Base-by-base conservation (phyloP, 2,113 vertebrate genomes). In the Orcinus orca region DNA sequence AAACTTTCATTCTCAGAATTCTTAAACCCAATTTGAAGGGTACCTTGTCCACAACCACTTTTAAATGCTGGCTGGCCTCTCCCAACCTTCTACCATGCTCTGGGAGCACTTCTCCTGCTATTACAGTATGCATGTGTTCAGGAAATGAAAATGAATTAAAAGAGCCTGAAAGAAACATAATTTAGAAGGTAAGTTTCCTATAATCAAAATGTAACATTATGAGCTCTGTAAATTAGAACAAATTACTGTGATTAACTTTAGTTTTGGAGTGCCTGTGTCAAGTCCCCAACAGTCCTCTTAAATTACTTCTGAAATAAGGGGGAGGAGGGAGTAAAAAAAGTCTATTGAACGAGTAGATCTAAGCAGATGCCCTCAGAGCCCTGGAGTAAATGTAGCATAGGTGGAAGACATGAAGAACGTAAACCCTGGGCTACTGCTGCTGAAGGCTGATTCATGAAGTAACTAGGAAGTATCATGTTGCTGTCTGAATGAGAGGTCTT, bases 231-330 rank as follows among this genome's bases (percentile, higher is more conserved):
- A 55, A 77, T 88, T 44, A 88, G 38, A 29, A 71, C 62, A 55
- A 81, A 76, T 92, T 63, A 33, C 5, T 71, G 94, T 88, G n/a
- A 77, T 92, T 84, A 68, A 41, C 25, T 93, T 97, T 73, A 71
- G 60, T 84, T 86, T 83, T 71, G 50, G 38, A 76, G 82, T 41
- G 79, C 29, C 38, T 91, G 1, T 88, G 38, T 74, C n/a, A 68
- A 88, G 36, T 82, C 88, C 23, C 23, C 41, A 80, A 58, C 53
- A 41, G 58, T 91, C 65, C 17, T 91, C 41, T 71, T 70, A 13
- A 88, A 74, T 84, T 94, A 80, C 70, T 84, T 92, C 67, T 89
- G 83, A 88, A 96, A 29, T 89, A 71, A 58, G 18, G 8, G 23
- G 25, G 76, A 36, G 15, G 18, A 38, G 17, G 29, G 31, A 79